Evolutionary conservation across 2,797 vertebrate genomes (phyloP).

Genomic region (Echiichthys vipera): DNA sequence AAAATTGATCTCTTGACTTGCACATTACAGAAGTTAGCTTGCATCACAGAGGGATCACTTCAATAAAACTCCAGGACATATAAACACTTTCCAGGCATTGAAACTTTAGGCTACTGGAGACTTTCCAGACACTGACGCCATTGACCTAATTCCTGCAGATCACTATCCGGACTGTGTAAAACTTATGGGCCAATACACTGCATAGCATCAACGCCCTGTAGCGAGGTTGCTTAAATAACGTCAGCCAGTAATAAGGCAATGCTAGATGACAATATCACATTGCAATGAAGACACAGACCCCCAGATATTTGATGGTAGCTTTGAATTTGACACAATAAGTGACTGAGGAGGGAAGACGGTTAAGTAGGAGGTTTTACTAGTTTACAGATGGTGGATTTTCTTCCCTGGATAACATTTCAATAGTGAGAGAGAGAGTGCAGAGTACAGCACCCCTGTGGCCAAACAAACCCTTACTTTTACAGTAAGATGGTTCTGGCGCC

Average conservation of each 20-base stretch:
- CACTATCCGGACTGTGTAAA: conserved; percentile 32
- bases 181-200: conserved; percentile 33
- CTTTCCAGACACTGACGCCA: conserved; percentile 73
- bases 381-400: background rate
- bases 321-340: background rate
- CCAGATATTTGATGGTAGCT: background rate
- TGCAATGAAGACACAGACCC: background rate
- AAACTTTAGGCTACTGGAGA: conserved; percentile 67
- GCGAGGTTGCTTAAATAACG: background rate
- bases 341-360: background rate
- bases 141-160: conserved; percentile 72
- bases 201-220: background rate
- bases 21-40: conserved; percentile 33
- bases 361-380: background rate
- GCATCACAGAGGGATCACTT: conserved; percentile 19
- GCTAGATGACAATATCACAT: background rate
- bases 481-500: background rate
- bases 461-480: background rate
- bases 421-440: background rate
- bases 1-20: conserved; percentile 9
- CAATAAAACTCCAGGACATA: conserved; percentile 34
- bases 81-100: conserved; percentile 68
- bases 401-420: background rate
- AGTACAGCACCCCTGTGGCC: background rate
- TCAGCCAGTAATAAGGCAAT: background rate